Evolutionary conservation across 2,888 invertebrate genomes (phyloP), one percentile per base, ranked within the genome.

Genomic region (Anaspis maculata): DNA sequence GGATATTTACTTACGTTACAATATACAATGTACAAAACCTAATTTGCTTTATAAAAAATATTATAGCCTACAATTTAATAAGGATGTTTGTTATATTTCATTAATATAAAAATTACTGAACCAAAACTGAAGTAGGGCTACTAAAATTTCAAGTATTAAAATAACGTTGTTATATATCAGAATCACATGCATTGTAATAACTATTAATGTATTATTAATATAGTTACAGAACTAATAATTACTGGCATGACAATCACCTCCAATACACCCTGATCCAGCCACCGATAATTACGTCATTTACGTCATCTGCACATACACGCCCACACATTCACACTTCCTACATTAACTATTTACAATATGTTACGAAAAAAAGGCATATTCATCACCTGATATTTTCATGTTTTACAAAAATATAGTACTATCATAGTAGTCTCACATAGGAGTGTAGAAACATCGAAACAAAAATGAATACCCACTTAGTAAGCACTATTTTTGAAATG

Each of bases 21-120:
- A 30, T 62, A 58, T 61, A 64, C 62, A 66, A 64, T 64, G 62
- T 65, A 64, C 64, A 65, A 64, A 64, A 66, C 56, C 59, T 62
- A 56, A 51, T 51, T 49, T 51, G 54, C 52, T 28, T 57, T 59
- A 62, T 59, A 61, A 61, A 61, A 62, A 61, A 59, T 60, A 61
- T 60, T 60, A 7, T 16, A 62, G 51, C 51, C 58, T 62, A 58
- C 5, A 19, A 6, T 19, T 19, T 19, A 19, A 19, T 19, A 19
- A 6, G 9, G 19, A 9, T 19, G 19, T 33, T 45, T 40, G 39
- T 48, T 44, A 35, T 40, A 39, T 45, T 45, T 41, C 45, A 39
- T 37, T 31, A 39, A 33, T 48, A 46, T 39, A 39, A 46, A 48
- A 42, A 33, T 30, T 39, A 37, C 28, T 29, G 22, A 13, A 13